Evolutionary conservation across 2,797 vertebrate genomes (phyloP).

Genomic region (Lithobates pipiens): DNA sequence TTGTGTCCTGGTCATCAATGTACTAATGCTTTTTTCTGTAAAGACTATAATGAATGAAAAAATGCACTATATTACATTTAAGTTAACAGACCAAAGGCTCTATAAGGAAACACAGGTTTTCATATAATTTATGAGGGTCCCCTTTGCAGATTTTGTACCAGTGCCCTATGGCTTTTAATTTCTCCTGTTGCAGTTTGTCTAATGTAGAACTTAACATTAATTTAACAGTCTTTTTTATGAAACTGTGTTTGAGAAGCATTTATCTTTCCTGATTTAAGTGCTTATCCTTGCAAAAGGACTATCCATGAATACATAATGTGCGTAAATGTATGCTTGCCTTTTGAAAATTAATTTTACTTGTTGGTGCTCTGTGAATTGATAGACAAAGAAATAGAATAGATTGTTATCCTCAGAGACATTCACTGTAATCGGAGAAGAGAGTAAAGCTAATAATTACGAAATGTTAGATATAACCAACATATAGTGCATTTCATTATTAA

Average conservation of each 20-base stretch:
- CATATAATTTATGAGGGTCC: background rate
- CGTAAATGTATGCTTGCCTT: slow-evolving; percentile 16
- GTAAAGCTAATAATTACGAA: slow-evolving; percentile 16
- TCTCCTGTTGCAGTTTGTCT: background rate
- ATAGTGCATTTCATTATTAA: slow-evolving; percentile 8
- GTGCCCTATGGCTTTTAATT: background rate
- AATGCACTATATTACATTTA: background rate
- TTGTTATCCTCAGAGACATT: slow-evolving; percentile 30
- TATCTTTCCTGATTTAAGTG: background rate
- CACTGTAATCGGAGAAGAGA: slow-evolving; percentile 24
- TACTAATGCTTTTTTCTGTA: background rate
- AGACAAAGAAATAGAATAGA: slow-evolving; percentile 13
- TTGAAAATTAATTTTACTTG: slow-evolving; percentile 21
- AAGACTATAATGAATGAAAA: background rate
- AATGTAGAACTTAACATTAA: background rate
- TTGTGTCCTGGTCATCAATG: background rate
- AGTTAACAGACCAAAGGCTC: background rate
- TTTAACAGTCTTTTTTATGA: background rate
- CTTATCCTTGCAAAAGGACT: background rate
- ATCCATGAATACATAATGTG: slow-evolving; percentile 24
- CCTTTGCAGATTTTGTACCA: background rate
- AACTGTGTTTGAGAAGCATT: background rate
- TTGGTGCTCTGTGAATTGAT: slow-evolving; percentile 1
- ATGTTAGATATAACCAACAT: slow-evolving; percentile 9
- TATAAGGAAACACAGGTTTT: background rate